Evolutionary conservation across 2,888 invertebrate genomes (phyloP).

Genomic region (Habrosyne pyritoides): DNA sequence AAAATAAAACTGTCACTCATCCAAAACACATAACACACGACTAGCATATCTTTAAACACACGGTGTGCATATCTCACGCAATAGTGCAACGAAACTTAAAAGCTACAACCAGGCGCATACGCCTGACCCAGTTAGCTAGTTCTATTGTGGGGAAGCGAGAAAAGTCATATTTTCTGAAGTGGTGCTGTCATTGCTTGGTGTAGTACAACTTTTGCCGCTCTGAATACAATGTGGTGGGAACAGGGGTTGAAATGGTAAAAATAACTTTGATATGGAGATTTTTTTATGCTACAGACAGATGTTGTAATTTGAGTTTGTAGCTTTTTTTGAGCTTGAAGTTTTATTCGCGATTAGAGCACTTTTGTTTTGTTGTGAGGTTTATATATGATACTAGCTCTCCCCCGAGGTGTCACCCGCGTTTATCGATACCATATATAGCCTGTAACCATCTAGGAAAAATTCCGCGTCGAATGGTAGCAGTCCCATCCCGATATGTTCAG

Average conservation of each 20-base stretch:
- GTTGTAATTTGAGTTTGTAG: too few species aligned
- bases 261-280: not conserved
- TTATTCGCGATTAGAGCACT: too few species aligned
- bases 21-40: not conserved
- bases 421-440: too few species aligned
- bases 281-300: not conserved
- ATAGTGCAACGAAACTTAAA: constrained; percentile 9
- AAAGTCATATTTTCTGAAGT: constrained; percentile 48
- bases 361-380: too few species aligned
- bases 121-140: constrained; percentile 42
- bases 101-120: constrained; percentile 1
- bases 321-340: not conserved
- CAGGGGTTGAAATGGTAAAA: not conserved
- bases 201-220: constrained; percentile 2
- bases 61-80: constrained; percentile 14
- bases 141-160: constrained; percentile 34
- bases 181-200: constrained; percentile 30
- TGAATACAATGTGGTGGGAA: not conserved
- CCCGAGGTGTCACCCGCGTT: too few species aligned
- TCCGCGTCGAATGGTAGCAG: too few species aligned
- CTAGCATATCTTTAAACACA: not conserved
- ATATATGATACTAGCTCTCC: too few species aligned
- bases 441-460: too few species aligned
- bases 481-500: too few species aligned
- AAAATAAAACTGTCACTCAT: too few species aligned